These are phyloP conservation scores for Drymodes brunneopygia DNA, from an alignment of 2,113 vertebrate species.

Conservation along the genomic window DNA sequence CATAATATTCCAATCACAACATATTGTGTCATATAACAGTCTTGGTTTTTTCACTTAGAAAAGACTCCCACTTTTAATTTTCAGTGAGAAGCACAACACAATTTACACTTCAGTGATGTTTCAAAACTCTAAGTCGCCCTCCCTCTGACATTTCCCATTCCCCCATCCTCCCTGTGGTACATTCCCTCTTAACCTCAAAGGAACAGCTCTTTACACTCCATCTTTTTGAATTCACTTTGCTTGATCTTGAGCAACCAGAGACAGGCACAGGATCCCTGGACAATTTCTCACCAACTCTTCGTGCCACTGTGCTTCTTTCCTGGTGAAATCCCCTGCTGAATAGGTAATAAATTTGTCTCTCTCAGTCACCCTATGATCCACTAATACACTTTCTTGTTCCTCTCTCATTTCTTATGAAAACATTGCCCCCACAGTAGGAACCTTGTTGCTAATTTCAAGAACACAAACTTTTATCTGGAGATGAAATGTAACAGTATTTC, in stretches of 20 bases:
- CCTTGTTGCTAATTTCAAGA: background rate
- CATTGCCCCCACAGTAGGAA: background rate
- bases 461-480: background rate
- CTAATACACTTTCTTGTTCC: background rate
- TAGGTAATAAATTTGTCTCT: background rate
- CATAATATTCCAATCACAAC: background rate
- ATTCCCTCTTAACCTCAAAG: background rate
- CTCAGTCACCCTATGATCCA: background rate
- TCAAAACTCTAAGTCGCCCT: background rate
- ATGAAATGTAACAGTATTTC: background rate
- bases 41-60: background rate
- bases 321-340: slow-evolving; percentile 2
- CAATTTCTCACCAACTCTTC: background rate
- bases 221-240: background rate
- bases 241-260: slow-evolving; percentile 4
- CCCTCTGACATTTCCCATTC: background rate
- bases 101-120: background rate
- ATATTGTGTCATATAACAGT: background rate
- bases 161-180: background rate
- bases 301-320: background rate
- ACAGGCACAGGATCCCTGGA: background rate
- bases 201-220: background rate
- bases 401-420: background rate
- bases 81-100: background rate
- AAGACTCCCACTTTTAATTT: background rate